phyloP scores from a whole-genome alignment of 2,113 vertebrate genomes.

The Callocephalon fimbriatum region DNA sequence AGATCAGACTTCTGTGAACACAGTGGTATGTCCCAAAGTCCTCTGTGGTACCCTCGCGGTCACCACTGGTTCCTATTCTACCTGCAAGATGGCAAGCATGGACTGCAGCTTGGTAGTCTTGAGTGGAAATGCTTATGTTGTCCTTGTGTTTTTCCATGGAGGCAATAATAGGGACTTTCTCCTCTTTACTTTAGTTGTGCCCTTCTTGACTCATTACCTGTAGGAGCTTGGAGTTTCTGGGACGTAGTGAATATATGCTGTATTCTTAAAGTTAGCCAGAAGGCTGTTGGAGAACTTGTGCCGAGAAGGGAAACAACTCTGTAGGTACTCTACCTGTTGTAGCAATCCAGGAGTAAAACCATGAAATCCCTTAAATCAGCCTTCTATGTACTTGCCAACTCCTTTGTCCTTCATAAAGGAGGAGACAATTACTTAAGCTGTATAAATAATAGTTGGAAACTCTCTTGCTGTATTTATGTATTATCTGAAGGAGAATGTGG shows the following conservation, averaged over 20 bases:
- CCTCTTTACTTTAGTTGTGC: background rate
- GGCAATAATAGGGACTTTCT: background rate
- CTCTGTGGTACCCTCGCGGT: fast-evolving
- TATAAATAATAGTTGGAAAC: background rate
- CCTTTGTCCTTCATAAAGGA: background rate
- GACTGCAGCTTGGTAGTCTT: too few species aligned
- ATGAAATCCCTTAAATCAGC: background rate
- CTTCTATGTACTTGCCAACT: fast-evolving
- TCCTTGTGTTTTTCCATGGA: background rate
- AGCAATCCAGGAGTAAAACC: background rate
- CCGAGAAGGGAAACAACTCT: background rate
- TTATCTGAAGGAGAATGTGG: background rate
- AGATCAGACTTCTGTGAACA: background rate
- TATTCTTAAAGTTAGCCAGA: background rate
- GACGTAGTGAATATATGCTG: background rate
- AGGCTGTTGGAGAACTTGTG: background rate
- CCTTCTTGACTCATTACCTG: background rate
- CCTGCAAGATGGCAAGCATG: background rate
- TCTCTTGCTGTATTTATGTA: background rate
- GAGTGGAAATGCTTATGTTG: fast-evolving
- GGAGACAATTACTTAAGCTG: background rate
- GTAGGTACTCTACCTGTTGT: background rate
- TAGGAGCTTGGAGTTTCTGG: background rate
- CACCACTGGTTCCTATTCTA: background rate
- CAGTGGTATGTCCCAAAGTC: background rate